These are phyloP conservation scores for Microcebus murinus DNA, from an alignment of 2,113 vertebrate species.

Conservation along the genomic window DNA sequence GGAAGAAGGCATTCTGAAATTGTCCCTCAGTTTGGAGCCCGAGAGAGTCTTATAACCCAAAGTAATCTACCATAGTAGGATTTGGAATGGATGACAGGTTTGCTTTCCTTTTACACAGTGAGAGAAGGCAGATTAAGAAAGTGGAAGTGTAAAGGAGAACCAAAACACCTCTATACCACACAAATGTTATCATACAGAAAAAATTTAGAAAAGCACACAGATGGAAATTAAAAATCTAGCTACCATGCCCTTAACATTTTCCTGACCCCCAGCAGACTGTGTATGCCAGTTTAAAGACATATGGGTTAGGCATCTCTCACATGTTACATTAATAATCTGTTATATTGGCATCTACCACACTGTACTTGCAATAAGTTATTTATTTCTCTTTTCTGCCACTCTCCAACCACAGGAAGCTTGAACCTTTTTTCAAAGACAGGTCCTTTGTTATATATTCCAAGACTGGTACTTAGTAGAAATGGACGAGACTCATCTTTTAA, in stretches of 20 bases:
- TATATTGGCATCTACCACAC: background rate
- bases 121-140: background rate
- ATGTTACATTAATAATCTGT: background rate
- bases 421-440: background rate
- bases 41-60: background rate
- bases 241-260: background rate
- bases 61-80: background rate
- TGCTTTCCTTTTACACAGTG: background rate
- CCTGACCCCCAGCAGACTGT: background rate
- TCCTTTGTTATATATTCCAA: background rate
- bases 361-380: background rate
- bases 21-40: background rate
- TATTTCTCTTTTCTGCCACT: background rate
- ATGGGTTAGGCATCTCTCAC: background rate
- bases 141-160: background rate
- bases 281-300: background rate
- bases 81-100: background rate
- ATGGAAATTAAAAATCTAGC: background rate
- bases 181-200: background rate
- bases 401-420: background rate
- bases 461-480: background rate
- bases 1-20: background rate
- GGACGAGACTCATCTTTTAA: background rate
- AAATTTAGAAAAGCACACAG: background rate
- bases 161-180: background rate